Conservation (phyloP, 2,113 vertebrate species). For the Syngnathoides biaculeatus region DNA sequence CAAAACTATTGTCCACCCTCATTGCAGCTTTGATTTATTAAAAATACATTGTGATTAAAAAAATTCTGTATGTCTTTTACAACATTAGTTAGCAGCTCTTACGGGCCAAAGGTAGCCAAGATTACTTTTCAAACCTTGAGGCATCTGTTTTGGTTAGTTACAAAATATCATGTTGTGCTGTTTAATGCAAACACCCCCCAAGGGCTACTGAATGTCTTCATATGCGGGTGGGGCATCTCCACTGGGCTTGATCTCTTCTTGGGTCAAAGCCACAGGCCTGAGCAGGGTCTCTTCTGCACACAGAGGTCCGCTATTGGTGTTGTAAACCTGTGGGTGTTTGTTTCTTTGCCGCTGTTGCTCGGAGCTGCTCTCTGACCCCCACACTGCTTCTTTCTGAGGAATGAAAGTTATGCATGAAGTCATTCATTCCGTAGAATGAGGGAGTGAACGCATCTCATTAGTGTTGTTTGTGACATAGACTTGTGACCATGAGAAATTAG, state of each 20-base stretch:
- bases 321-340: slow-evolving; percentile 60
- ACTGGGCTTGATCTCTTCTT: slow-evolving; percentile 17
- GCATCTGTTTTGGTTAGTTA: background rate
- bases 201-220: background rate
- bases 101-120: background rate
- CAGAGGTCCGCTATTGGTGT: slow-evolving; percentile 30
- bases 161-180: slow-evolving; percentile 1
- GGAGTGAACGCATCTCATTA: slow-evolving; percentile 21
- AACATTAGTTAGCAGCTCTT: slow-evolving; percentile 15
- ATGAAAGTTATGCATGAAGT: slow-evolving; percentile 56
- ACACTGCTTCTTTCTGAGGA: slow-evolving; percentile 49
- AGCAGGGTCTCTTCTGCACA: slow-evolving; percentile 19
- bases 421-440: slow-evolving; percentile 42
- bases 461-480: slow-evolving; percentile 44
- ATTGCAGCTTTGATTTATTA: slow-evolving; percentile 57
- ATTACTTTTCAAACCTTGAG: slow-evolving; percentile 11
- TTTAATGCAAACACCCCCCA: background rate
- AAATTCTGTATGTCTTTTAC: too few species aligned
- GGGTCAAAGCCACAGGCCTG: slow-evolving; percentile 15
- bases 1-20: slow-evolving; percentile 48
- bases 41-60: slow-evolving; percentile 57
- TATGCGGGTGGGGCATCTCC: slow-evolving; percentile 10
- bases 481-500: slow-evolving; percentile 38
- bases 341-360: slow-evolving; percentile 50
- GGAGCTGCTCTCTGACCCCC: slow-evolving; percentile 41